phyloP scores from a whole-genome alignment of 1,140 invertebrate genomes.

The Drosophila elegans region DNA sequence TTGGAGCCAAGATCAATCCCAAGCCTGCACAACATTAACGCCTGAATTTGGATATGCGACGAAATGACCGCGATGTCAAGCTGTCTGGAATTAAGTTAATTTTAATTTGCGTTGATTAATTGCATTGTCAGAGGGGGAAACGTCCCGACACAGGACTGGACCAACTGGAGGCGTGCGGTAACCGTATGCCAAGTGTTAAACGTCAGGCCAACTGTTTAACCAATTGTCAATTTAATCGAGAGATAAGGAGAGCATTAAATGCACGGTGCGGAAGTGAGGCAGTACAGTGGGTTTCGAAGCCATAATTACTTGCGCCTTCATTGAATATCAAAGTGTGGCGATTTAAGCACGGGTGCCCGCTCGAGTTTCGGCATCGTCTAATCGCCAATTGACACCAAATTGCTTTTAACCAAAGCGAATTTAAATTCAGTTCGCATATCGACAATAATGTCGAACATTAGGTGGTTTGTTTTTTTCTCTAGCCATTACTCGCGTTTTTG shows the following conservation, averaged over 20 bases:
- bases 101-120: conserved; percentile 80
- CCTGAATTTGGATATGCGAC: not conserved
- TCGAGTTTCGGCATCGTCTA: conserved; percentile 28
- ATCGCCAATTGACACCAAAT: conserved; percentile 51
- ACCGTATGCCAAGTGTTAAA: conserved; percentile 70
- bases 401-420: conserved; percentile 58
- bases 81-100: conserved; percentile 69
- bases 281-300: conserved; percentile 3
- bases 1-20: too few species aligned
- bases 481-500: conserved; percentile 16
- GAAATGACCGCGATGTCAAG: conserved; percentile 55
- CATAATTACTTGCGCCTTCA: conserved; percentile 9
- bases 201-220: conserved; percentile 48
- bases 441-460: conserved; percentile 76
- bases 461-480: conserved; percentile 52
- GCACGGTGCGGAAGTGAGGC: conserved; percentile 1
- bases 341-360: conserved; percentile 26
- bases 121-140: conserved; percentile 62
- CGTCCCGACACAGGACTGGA: conserved; percentile 7
- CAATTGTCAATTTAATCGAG: conserved; percentile 22
- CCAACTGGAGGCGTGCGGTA: conserved; percentile 11
- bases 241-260: not conserved
- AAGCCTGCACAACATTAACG: not conserved
- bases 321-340: conserved; percentile 13
- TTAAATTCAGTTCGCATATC: conserved; percentile 64